These are phyloP conservation scores for Gambelia wislizenii DNA, from an alignment of 2,797 vertebrate genomes.

Conservation along the genomic window DNA sequence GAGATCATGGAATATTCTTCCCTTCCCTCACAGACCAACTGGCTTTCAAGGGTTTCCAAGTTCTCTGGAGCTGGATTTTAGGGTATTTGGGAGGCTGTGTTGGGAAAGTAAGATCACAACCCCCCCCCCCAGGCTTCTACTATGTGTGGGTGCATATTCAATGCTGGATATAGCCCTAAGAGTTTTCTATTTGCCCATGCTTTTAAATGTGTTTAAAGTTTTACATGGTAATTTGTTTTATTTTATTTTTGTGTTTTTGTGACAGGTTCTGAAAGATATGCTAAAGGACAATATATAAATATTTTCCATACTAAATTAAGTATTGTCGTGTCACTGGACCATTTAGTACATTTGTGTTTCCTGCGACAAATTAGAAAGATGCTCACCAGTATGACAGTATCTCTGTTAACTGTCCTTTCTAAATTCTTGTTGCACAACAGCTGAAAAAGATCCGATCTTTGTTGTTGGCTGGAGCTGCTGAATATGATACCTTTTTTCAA, in stretches of 20 bases:
- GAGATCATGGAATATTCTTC: too few relatives aligned
- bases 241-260: background rate
- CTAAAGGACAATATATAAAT: background rate
- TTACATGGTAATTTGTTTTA: background rate
- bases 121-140: too few relatives aligned
- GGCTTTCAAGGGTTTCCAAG: too few relatives aligned
- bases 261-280: background rate
- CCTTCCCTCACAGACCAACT: too few relatives aligned
- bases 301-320: background rate
- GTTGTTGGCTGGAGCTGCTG: constrained; percentile 90
- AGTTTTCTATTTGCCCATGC: background rate
- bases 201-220: background rate
- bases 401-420: constrained; percentile 15
- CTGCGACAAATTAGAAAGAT: background rate
- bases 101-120: too few relatives aligned
- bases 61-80: too few relatives aligned
- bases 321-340: background rate
- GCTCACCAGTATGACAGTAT: background rate
- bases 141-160: too few relatives aligned
- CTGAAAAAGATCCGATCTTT: constrained; percentile 96
- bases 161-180: too few relatives aligned
- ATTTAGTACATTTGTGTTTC: background rate
- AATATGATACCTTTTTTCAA: constrained; percentile 94
- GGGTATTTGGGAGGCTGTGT: too few relatives aligned
- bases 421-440: constrained; percentile 75